These are phyloP conservation scores for Ramphastos sulfuratus DNA, from an alignment of 2,113 vertebrate species.

Conservation along the genomic window DNA sequence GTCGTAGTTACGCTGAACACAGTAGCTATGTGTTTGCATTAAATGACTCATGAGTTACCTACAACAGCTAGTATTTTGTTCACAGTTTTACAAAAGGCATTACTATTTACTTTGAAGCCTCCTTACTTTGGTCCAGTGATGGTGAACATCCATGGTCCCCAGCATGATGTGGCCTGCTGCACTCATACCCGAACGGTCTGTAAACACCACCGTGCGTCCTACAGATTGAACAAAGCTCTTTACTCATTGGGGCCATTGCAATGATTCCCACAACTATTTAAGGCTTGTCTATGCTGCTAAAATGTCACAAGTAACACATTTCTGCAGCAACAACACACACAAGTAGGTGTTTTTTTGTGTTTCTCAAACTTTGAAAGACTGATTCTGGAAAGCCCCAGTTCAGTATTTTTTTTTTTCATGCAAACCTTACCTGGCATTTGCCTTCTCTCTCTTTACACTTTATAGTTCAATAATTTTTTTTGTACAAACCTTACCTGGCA, in stretches of 20 bases:
- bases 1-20: not conserved
- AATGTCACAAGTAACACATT: not conserved
- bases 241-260: not conserved
- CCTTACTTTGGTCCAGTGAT: slow-evolving; percentile 93
- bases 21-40: not conserved
- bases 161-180: slow-evolving; percentile 91
- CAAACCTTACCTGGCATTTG: not conserved
- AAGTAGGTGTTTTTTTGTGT: not conserved
- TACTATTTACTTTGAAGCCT: not conserved
- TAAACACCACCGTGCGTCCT: slow-evolving; percentile 89
- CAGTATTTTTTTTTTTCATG: not conserved
- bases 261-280: not conserved
- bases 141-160: slow-evolving; percentile 95
- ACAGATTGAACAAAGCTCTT: slow-evolving; percentile 26
- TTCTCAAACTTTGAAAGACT: not conserved
- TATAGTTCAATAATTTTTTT: not conserved
- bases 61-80: not conserved
- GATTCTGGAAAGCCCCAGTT: not conserved
- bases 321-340: not conserved
- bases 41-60: not conserved
- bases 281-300: not conserved
- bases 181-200: slow-evolving; percentile 93
- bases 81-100: not conserved
- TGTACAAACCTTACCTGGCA: not conserved
- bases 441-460: not conserved